Conservation (phyloP, 2,888 invertebrate genomes). For the Brassicogethes aeneus region DNA sequence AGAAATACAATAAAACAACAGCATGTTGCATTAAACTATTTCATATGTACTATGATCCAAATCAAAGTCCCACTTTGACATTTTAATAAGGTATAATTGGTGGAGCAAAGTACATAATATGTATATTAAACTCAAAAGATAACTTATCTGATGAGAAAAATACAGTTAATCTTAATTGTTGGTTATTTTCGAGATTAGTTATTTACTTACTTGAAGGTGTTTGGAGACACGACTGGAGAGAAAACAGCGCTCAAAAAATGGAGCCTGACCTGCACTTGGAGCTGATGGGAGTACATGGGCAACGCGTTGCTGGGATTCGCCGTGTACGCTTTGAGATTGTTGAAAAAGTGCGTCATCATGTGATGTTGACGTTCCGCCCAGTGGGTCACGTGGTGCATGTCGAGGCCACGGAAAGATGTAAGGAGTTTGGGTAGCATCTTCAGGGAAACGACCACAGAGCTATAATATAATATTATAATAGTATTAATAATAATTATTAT, state of each 20-base stretch:
- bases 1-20: no score
- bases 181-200: no score
- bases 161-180: no score
- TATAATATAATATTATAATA: slow-evolving; percentile 28
- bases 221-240: slow-evolving; percentile 83
- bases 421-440: slow-evolving; percentile 82
- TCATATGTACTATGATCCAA: no score
- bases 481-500: background rate
- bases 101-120: no score
- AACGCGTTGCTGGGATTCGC: slow-evolving; percentile 35
- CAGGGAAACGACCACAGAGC: slow-evolving; percentile 84
- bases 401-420: slow-evolving; percentile 78
- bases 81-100: no score
- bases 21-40: no score
- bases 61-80: no score
- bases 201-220: slow-evolving; percentile 61
- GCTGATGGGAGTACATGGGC: slow-evolving; percentile 63
- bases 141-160: no score
- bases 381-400: slow-evolving; percentile 79
- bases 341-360: slow-evolving; percentile 90
- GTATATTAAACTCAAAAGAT: no score
- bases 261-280: slow-evolving; percentile 83
- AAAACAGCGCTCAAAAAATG: slow-evolving; percentile 90
- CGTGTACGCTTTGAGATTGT: slow-evolving; percentile 71
- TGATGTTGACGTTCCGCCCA: slow-evolving; percentile 90